Evolutionary conservation across 2,888 invertebrate species (phyloP).

Genomic region (Cabera pusaria): DNA sequence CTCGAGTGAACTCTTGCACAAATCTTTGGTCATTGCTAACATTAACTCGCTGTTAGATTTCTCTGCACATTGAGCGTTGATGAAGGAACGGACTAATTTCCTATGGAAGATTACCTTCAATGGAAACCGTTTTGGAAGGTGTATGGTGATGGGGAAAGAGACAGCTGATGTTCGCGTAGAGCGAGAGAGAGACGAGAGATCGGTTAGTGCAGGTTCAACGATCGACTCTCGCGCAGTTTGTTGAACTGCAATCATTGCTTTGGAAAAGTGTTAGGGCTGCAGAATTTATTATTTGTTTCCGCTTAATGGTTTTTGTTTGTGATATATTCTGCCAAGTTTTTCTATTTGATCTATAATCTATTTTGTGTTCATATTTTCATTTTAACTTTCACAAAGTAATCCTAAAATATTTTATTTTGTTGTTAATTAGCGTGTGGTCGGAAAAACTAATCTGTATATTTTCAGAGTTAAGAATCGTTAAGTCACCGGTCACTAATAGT

Average conservation of each 20-base stretch:
- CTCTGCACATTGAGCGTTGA: conserved; percentile 43
- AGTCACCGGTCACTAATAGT: too few relatives aligned
- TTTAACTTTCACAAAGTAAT: too few relatives aligned
- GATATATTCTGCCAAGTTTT: too few relatives aligned
- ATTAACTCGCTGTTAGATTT: conserved; percentile 32
- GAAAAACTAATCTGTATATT: too few relatives aligned
- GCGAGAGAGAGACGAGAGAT: conserved; percentile 58
- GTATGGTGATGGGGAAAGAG: conserved; percentile 56
- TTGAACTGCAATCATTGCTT: conserved; percentile 80
- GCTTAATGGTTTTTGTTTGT: too few relatives aligned
- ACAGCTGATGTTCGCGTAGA: conserved; percentile 33
- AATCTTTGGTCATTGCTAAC: conserved; percentile 25
- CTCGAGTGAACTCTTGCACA: conserved; percentile 38
- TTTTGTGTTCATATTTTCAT: too few relatives aligned
- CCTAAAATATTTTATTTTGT: too few relatives aligned
- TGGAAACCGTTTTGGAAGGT: conserved; percentile 57
- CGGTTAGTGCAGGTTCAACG: conserved; percentile 78
- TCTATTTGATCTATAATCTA: too few relatives aligned
- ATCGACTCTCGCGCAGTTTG: conserved; percentile 80
- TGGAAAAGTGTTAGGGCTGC: conserved; percentile 74
- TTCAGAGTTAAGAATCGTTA: too few relatives aligned
- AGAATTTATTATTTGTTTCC: too few relatives aligned
- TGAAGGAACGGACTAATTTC: conserved; percentile 38
- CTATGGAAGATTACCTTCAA: conserved; percentile 54
- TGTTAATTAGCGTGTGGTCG: too few relatives aligned